Conservation (phyloP, 2,113 vertebrate species). For the Archocentrus centrarchus region DNA sequence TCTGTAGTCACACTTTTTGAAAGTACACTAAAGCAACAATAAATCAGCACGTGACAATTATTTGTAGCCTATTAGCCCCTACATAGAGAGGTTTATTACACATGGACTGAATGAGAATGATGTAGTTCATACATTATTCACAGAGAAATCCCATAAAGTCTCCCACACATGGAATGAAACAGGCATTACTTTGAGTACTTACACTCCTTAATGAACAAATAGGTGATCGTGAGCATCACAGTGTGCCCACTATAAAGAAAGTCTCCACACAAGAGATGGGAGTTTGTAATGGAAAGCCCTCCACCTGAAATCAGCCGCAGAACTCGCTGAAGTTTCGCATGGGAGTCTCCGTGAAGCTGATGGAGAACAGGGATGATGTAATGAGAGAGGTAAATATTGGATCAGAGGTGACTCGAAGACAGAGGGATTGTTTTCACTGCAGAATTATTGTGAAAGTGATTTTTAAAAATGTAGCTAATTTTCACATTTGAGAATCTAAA, state of each 20-base stretch:
- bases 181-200: conserved; percentile 75
- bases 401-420: background rate
- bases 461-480: background rate
- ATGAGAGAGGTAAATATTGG: background rate
- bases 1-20: background rate
- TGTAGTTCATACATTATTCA: conserved; percentile 51
- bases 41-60: background rate
- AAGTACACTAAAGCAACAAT: background rate
- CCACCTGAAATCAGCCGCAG: conserved; percentile 92
- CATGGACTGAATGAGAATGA: background rate
- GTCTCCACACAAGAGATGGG: conserved; percentile 95
- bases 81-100: background rate
- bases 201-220: conserved; percentile 99
- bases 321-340: conserved; percentile 92
- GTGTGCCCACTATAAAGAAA: conserved; percentile 98
- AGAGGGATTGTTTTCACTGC: background rate
- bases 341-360: conserved; percentile 93
- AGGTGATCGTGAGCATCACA: conserved; percentile 92
- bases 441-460: background rate
- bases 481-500: background rate
- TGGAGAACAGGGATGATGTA: conserved; percentile 16
- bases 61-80: background rate
- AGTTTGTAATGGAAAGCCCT: conserved; percentile 94
- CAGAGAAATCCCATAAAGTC: conserved; percentile 8
- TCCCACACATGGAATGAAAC: conserved; percentile 19